Evolutionary conservation across 2,888 invertebrate species (phyloP), one percentile per base, ranked within the genome.

Genomic region (Diabrotica balteata): DNA sequence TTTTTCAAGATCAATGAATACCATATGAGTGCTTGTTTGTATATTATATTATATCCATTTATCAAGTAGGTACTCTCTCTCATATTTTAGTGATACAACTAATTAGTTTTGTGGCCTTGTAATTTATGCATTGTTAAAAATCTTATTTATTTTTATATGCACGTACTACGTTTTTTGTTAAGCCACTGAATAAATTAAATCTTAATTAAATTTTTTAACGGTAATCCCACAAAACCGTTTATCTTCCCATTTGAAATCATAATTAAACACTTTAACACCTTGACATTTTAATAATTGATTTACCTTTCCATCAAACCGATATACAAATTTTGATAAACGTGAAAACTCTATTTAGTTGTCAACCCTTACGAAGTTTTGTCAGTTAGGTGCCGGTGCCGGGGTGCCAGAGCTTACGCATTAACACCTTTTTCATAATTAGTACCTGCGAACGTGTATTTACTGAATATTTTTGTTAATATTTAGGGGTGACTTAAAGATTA

Each of bases 381-480:
- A 64, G 64, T 59, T 58, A 64, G 58, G 46, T 52, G 58, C 55
- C 45, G 43, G 55, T 57, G n/a, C 43, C 45, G n/a, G 43, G 5
- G 55, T 57, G 46, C 58, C 58, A 50, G 44, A 64, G 58, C 52
- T 64, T 64, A 64, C 58, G 64, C 64, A 64, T 64, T 64, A 64
- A 64, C 64, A 64, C 64, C 64, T 64, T 64, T 64, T 64, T 64
- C 22, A 32, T 64, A 64, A 64, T 64, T 64, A 52, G 51, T 64
- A 64, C 58, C 64, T 64, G 58, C 49, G 43, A 64, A 44, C 46
- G 9, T 64, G 43, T 64, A 64, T 64, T 64, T 64, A 64, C 52
- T 44, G 11, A 58, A 52, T 58, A 51, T 42, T 59, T n/a, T 51
- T 32, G 10, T 49, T 43, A 58, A 59, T 58, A 45, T 50, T 61